A percentile compares a stretch with the other conserved stretches of the same genome.
These are phyloP conservation scores for Leptura quadrifasciata DNA, from an alignment of 2,888 invertebrate genomes.

Conservation along the genomic window DNA sequence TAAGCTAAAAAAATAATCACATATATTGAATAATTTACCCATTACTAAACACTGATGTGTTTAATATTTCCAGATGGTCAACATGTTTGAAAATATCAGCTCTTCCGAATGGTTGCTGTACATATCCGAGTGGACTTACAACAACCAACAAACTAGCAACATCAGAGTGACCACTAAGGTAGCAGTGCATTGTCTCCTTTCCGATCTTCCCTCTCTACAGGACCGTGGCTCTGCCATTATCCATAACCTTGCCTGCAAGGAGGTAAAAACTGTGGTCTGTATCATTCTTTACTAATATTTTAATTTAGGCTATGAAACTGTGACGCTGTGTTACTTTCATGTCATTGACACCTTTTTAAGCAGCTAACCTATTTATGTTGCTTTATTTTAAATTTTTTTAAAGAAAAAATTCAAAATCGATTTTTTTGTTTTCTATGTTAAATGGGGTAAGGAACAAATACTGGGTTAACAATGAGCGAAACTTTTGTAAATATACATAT, in stretches of 20 bases:
- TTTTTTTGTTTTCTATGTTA: slow-evolving; percentile 14
- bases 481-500: no score
- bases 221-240: slow-evolving; percentile 90
- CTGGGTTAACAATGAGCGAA: no score
- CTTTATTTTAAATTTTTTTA: slow-evolving; percentile 26
- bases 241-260: slow-evolving; percentile 94
- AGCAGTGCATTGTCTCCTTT: slow-evolving; percentile 88
- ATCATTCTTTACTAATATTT: slow-evolving; percentile 72
- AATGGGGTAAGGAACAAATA: slow-evolving; percentile 4
- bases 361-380: slow-evolving; percentile 34
- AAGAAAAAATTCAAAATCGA: not conserved
- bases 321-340: slow-evolving; percentile 31
- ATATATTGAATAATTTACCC: not conserved
- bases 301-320: slow-evolving; percentile 8
- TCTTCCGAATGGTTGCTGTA: slow-evolving; percentile 95
- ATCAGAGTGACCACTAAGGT: slow-evolving; percentile 94
- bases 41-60: not conserved
- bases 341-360: slow-evolving; percentile 25
- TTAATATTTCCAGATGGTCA: slow-evolving; percentile 81
- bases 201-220: slow-evolving; percentile 83
- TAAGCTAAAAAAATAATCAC: no score
- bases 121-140: slow-evolving; percentile 92
- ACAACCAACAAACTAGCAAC: slow-evolving; percentile 87
- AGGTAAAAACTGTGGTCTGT: slow-evolving; percentile 98
- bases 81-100: slow-evolving; percentile 91